Base-by-base conservation (phyloP, 2,797 vertebrate species). In the Austrolebias charrua region DNA sequence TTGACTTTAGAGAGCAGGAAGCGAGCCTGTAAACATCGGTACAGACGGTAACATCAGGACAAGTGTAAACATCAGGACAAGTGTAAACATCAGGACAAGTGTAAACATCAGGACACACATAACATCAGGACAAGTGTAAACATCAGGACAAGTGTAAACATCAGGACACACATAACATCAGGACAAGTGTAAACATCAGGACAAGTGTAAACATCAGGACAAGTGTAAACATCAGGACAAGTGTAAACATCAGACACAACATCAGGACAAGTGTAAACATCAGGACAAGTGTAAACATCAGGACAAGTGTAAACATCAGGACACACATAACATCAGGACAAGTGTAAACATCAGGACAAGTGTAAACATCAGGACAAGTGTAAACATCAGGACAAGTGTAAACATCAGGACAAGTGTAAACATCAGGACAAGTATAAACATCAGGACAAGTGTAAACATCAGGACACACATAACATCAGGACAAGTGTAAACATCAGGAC, bases 1-100 rank as follows among this genome's bases (percentile, higher is more conserved):
- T 99, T 99, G 89, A 99, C 97, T 91, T 98, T 99, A 35, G 97
- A 99, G 67, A 98, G 91, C 74, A 99, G 93, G 87, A 99, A 99
- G 66, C 97, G 94, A 44, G 97, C 97, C 92, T 99, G 90, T 0
- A 20, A 46, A 47, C 19, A 48, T 1, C 1, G 10, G 35, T 6
- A 47, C 44, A 58, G 12, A n/a, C n/a, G n/a, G n/a, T n/a, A n/a
- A 24, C 24, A 24, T 24, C 24, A 24, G 24, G 24, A 24, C 24
- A 24, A 3, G 3, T 99, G 90, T 0, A 20, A 46, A 47, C 19
- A 48, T 1, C 1, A n/a, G 35, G 15, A 47, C 44, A 59, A 4
- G 33, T 4, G 18, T 33, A 3, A 28, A 2, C 15, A 24, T 24
- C 24, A 24, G 24, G 24, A 24, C 24, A 24, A 3, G 3, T 99